These are phyloP conservation scores for Drosophila bunnanda DNA, from an alignment of 2,888 invertebrate genomes.

Conservation along the genomic window DNA sequence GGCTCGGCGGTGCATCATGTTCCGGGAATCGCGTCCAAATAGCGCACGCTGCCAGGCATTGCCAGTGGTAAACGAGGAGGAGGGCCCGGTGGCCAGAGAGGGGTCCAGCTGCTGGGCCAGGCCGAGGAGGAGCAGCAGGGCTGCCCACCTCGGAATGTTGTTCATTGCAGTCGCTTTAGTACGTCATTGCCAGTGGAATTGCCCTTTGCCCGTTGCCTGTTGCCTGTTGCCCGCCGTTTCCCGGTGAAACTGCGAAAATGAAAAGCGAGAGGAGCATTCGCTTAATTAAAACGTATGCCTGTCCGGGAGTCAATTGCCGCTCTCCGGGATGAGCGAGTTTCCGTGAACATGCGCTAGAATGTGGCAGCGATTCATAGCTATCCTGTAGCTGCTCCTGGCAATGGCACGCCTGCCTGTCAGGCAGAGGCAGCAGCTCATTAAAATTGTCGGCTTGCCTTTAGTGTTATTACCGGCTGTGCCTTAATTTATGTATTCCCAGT, in stretches of 20 bases:
- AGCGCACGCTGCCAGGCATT: constrained; percentile 89
- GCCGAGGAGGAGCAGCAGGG: constrained; percentile 63
- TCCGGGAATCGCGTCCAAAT: constrained; percentile 93
- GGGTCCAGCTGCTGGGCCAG: constrained; percentile 74
- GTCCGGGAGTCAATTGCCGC: constrained; percentile 6
- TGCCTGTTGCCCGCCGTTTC: background rate
- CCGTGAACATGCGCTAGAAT: constrained; percentile 25
- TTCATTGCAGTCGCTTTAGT: constrained; percentile 72
- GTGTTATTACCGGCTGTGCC: constrained; percentile 58
- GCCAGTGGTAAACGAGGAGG: constrained; percentile 84
- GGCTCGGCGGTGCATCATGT: constrained; percentile 59
- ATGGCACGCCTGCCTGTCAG: constrained; percentile 16
- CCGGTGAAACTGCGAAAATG: constrained; percentile 29
- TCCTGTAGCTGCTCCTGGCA: constrained; percentile 26
- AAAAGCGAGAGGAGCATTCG: constrained; percentile 11
- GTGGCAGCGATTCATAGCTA: constrained; percentile 19
- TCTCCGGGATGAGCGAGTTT: constrained; percentile 29
- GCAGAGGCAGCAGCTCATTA: constrained; percentile 52
- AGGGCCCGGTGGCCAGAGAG: constrained; percentile 88
- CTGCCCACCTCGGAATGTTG: constrained; percentile 72
- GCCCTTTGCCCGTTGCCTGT: constrained; percentile 24
- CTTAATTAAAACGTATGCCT: constrained; percentile 64
- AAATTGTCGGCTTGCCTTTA: constrained; percentile 58
- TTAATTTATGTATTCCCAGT: constrained; percentile 62
- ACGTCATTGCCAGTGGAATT: constrained; percentile 55